Base-by-base conservation (phyloP, 2,113 vertebrate genomes). In the Amia ocellicauda region DNA sequence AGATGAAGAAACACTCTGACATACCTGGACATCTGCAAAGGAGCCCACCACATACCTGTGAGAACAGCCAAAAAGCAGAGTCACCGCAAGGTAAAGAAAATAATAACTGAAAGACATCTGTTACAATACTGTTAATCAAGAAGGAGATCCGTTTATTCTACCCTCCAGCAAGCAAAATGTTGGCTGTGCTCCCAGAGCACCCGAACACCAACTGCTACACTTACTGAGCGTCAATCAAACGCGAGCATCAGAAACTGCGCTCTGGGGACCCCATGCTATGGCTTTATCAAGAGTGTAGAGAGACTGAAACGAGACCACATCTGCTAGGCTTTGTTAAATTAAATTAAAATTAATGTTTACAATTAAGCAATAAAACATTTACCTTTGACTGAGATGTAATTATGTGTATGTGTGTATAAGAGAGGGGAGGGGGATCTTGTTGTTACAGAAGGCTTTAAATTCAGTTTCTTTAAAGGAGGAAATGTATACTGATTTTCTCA, bases 81-180 rank as follows among this genome's bases (percentile, higher is more conserved):
- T 0, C 52, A 70, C 80, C 80, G 82, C 89, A 82, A 65, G 17
- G 60, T 76, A 85, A 77, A 88, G 87, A 86, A 86, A 88, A 80
- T 84, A 88, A 88, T 89, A 87, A 90, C 83, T 75, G 73, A 73
- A 83, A 83, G 82, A 88, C 87, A 92, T 88, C 88, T 92, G 90
- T 85, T 89, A 83, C 61, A 81, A 79, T 83, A 83, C 85, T 85
- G 82, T 66, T 78, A 72, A 83, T 87, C 88, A 85, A 88, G 85
- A 88, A 88, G 88, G 89, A 92, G 90, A 89, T 91, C 90, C 89
- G 87, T 80, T 83, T 76, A 80, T 83, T 68, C 82, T 91, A 86
- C 87, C 90, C 89, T 91, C 86, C 79, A 91, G 90, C 89, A 80
- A 92, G 84, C 90, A 86, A 5, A 82, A 85, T 89, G 89, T 84